Conservation (phyloP, 2,797 vertebrate genomes). For the Enteromius fasciolatus region DNA sequence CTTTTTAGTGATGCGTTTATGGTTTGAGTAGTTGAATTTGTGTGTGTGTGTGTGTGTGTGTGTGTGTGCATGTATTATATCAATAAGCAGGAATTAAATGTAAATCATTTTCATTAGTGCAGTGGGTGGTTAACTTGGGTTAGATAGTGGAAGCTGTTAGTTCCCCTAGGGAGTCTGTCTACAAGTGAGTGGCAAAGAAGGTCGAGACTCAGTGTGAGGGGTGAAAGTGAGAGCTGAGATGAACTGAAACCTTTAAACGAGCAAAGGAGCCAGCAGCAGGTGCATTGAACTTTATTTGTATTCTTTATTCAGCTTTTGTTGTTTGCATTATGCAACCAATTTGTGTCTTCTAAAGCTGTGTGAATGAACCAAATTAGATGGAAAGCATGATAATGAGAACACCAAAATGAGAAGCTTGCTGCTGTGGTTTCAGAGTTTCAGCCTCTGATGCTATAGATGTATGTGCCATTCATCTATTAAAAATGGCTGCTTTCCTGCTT, state of each 20-base stretch:
- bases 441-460: not conserved
- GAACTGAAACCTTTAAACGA: not conserved
- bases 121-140: not conserved
- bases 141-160: not conserved
- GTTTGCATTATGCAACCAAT: not conserved
- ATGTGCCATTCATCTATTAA: not conserved
- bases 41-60: not conserved
- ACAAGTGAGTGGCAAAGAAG: not conserved
- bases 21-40: not conserved
- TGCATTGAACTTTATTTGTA: not conserved
- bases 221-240: not conserved
- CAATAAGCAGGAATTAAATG: not conserved
- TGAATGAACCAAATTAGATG: slow-evolving; percentile 1
- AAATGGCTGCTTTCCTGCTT: not conserved
- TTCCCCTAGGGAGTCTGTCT: not conserved
- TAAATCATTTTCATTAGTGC: not conserved
- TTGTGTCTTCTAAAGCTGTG: not conserved
- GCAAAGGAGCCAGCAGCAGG: not conserved
- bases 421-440: slow-evolving; percentile 19
- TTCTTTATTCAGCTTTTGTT: not conserved
- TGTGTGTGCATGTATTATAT: not conserved
- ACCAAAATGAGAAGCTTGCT: not conserved
- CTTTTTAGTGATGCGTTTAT: not conserved
- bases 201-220: not conserved
- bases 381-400: not conserved